Evolutionary conservation across 2,113 vertebrate species (phyloP).

Genomic region (Cynopterus brachyotis): DNA sequence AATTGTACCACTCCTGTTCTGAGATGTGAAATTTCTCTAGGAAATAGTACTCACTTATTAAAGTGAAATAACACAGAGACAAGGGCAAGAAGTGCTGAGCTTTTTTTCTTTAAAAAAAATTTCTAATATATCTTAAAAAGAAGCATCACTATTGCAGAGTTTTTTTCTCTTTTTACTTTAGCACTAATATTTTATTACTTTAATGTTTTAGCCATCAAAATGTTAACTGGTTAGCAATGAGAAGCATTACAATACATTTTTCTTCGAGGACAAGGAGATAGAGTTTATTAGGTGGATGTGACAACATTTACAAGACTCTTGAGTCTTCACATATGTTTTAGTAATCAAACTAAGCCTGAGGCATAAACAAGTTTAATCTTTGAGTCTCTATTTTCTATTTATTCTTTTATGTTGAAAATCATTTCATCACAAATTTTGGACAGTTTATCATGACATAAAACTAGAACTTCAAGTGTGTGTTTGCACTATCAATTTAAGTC

Average conservation of each 20-base stretch:
- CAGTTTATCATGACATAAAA: not conserved
- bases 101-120: not conserved
- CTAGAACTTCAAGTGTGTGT: not conserved
- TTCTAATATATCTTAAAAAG: not conserved
- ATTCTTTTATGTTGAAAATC: slow-evolving; percentile 13
- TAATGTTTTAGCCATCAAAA: slow-evolving; percentile 36
- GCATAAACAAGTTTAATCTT: slow-evolving; percentile 2
- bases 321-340: slow-evolving; percentile 30
- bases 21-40: not conserved
- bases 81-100: not conserved
- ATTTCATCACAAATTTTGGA: not conserved
- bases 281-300: slow-evolving; percentile 14
- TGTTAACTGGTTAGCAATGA: not conserved
- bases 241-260: not conserved
- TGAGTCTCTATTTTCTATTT: not conserved
- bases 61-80: slow-evolving; percentile 2
- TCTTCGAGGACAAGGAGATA: not conserved
- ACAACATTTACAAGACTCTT: slow-evolving; percentile 23
- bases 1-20: not conserved
- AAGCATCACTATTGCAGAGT: not conserved
- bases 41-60: not conserved
- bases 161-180: not conserved
- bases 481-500: not conserved
- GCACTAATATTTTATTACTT: not conserved
- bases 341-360: slow-evolving; percentile 14